These are phyloP conservation scores for Zaprionus africanus DNA, from an alignment of 1,140 invertebrate genomes.

Conservation along the genomic window DNA sequence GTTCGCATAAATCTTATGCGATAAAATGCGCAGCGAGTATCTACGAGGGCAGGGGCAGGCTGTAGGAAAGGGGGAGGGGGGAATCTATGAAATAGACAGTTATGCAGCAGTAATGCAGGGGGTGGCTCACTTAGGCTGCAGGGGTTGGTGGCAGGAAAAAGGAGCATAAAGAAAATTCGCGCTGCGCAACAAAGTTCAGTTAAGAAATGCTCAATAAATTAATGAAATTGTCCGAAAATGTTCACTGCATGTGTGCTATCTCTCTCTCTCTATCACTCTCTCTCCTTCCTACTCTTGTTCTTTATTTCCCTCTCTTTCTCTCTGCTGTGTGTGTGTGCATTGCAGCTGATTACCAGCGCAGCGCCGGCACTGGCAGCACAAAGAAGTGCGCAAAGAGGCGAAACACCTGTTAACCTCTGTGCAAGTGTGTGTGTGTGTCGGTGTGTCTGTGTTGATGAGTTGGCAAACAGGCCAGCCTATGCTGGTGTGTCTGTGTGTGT, in stretches of 20 bases:
- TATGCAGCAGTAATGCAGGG: slow-evolving; percentile 7
- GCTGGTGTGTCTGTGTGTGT: slow-evolving; percentile 10
- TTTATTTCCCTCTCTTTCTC: not conserved
- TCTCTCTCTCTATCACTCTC: not conserved
- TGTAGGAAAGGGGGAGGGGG: not conserved
- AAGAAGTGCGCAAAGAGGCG: slow-evolving; percentile 63
- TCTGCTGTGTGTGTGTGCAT: slow-evolving; percentile 10
- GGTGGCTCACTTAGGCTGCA: not conserved
- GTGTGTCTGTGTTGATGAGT: slow-evolving; percentile 36
- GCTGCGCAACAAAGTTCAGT: slow-evolving; percentile 7
- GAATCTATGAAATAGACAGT: not conserved
- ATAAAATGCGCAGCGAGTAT: slow-evolving; percentile 73
- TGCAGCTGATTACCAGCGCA: slow-evolving; percentile 48
- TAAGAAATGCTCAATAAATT: slow-evolving; percentile 39
- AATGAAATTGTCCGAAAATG: slow-evolving; percentile 24
- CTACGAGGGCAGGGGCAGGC: not conserved
- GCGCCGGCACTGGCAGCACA: slow-evolving; percentile 20
- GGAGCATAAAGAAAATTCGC: not conserved
- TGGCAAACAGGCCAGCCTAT: slow-evolving; percentile 33
- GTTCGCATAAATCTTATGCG: slow-evolving; percentile 67
- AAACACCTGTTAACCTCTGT: slow-evolving; percentile 73
- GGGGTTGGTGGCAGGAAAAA: not conserved
- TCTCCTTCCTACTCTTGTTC: not conserved
- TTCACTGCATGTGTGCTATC: not conserved
- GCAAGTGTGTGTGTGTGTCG: not conserved